Conservation (phyloP, 2,113 vertebrate species). For the Leucopsar rothschildi region DNA sequence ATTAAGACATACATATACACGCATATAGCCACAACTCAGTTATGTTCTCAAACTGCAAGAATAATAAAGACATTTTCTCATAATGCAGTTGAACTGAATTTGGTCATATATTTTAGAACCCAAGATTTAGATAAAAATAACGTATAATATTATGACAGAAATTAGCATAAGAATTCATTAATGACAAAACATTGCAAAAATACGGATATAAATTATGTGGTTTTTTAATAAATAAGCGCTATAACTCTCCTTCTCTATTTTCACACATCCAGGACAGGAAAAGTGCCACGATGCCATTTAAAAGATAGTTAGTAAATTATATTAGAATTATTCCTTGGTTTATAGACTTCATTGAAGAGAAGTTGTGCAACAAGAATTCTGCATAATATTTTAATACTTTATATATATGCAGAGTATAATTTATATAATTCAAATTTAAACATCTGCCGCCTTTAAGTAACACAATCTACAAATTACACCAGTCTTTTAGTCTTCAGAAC, state of each 20-base stretch:
- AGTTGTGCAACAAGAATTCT: background rate
- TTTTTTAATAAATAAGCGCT: background rate
- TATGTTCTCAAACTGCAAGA: background rate
- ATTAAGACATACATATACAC: background rate
- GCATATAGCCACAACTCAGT: background rate
- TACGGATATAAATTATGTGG: background rate
- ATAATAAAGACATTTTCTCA: background rate
- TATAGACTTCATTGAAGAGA: background rate
- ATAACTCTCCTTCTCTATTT: background rate
- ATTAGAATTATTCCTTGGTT: background rate
- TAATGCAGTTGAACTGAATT: background rate
- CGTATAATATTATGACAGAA: background rate
- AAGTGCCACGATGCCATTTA: background rate
- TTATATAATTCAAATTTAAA: background rate
- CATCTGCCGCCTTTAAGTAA: background rate
- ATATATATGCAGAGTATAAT: too few relatives aligned
- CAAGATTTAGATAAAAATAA: background rate
- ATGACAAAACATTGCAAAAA: background rate
- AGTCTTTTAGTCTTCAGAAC: background rate
- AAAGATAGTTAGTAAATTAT: background rate
- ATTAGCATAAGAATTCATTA: background rate
- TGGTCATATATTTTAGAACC: background rate
- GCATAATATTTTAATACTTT: background rate
- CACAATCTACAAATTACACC: background rate
- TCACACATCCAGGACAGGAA: background rate